Evolutionary conservation across 2,888 invertebrate species (phyloP).

Genomic region (Synanthedon myopaeformis): DNA sequence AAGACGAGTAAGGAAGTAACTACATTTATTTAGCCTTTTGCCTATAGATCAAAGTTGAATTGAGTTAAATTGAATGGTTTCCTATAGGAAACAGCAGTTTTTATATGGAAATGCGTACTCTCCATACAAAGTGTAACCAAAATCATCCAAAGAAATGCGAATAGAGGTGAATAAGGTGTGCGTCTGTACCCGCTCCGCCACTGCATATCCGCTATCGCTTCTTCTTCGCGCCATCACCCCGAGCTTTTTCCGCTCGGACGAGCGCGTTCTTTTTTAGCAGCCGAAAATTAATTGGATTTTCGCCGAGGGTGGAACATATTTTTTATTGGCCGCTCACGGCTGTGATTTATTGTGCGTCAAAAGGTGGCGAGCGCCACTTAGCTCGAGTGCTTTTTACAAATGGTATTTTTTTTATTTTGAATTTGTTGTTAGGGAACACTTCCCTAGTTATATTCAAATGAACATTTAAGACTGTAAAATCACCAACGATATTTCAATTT

Average conservation of each 20-base stretch:
- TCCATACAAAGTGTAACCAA: too few species aligned
- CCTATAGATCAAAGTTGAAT: too few species aligned
- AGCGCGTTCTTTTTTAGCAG: conserved; percentile 61
- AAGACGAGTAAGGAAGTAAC: too few species aligned
- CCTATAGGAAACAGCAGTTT: too few species aligned
- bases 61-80: too few species aligned
- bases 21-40: neutral
- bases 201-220: conserved; percentile 3
- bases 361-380: conserved; percentile 69
- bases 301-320: conserved; percentile 69
- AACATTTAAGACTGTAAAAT: too few species aligned
- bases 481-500: too few species aligned
- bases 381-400: conserved; percentile 51
- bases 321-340: conserved; percentile 67
- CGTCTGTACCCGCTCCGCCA: conserved; percentile 11
- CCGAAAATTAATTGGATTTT: conserved; percentile 71
- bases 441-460: neutral
- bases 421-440: neutral
- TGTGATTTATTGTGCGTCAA: conserved; percentile 69
- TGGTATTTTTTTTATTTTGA: conserved; percentile 12
- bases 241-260: conserved; percentile 59
- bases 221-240: conserved; percentile 20
- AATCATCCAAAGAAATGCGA: too few species aligned
- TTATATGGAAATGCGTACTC: too few species aligned
- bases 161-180: neutral